A percentile compares a stretch with the other conserved stretches of the same genome.
Conservation (phyloP, 2,797 vertebrate species). For the Sebastes taczanowskii region DNA sequence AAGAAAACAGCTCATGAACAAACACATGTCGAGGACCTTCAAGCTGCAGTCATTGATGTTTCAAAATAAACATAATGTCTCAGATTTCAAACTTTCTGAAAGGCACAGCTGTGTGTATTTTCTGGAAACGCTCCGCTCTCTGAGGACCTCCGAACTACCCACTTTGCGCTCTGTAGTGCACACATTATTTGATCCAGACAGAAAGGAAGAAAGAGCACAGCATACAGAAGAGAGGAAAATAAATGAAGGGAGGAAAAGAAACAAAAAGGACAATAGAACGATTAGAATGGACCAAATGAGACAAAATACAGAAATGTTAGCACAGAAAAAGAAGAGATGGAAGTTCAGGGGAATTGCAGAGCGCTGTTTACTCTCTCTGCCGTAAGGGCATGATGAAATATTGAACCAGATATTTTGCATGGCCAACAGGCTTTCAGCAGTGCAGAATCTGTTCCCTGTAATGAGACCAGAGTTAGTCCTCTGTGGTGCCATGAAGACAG, state of each 20-base stretch:
- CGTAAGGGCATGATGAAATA: conserved; percentile 70
- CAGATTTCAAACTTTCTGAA: not conserved
- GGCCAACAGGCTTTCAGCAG: conserved; percentile 64
- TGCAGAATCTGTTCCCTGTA: conserved; percentile 60
- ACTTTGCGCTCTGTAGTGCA: not conserved
- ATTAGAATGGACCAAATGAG: not conserved
- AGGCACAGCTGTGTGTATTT: not conserved
- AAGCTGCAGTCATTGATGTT: not conserved
- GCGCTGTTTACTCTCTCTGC: conserved; percentile 58
- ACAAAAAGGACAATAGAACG: not conserved
- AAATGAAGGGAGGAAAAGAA: not conserved
- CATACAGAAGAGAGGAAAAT: not conserved
- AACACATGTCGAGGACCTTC: not conserved
- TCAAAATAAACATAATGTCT: not conserved
- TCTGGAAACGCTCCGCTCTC: not conserved
- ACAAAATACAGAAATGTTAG: conserved; percentile 31
- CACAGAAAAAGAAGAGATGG: conserved; percentile 18
- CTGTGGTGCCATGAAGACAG: conserved; percentile 33
- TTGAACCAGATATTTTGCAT: conserved; percentile 75
- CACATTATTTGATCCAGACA: not conserved
- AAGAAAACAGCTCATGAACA: not conserved
- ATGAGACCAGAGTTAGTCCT: conserved; percentile 55
- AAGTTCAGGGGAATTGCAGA: conserved; percentile 47
- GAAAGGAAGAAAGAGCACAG: not conserved
- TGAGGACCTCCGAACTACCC: not conserved